Evolutionary conservation across 2,888 invertebrate species (phyloP), one percentile per base, ranked within the genome.

Genomic region (Apodemia mormo): DNA sequence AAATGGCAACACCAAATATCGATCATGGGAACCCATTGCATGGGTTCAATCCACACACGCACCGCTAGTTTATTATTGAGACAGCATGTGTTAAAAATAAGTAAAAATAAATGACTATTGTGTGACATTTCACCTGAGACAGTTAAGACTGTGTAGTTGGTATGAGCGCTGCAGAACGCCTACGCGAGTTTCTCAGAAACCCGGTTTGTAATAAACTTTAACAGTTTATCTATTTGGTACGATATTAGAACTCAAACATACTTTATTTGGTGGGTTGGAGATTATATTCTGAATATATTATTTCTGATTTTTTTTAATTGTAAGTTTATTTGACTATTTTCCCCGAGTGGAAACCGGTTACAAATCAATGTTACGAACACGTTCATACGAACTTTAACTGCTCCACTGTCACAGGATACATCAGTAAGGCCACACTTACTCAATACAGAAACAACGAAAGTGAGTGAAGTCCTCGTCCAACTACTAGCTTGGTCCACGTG

Each of bases 381-480:
- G n/a, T n/a, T 52, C n/a, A 14, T 52, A 52, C 52, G 0, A 45
- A 45, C 45, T 45, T 12, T 1, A 14, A 1, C 45, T 14, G 45
- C 45, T 12, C n/a, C 10, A n/a, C 52, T 52, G n/a, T 52, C n/a
- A 45, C 45, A 12, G n/a, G n/a, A 1, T n/a, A 52, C 52, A n/a
- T n/a, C 52, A n/a, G 52, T n/a, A 7, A n/a, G 52, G 52, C n/a
- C 52, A 52, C 52, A 52, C 52, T n/a, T 45, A 45, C 14, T 45
- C n/a, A 52, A 58, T 58, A 58, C 56, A 58, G 56, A 58, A 58
- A n/a, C 29, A 58, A 58, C 56, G 56, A 58, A 58, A 58, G 22
- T 29, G 56, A 30, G 22, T 58, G 56, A 58, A 58, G 29, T 58
- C 56, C 56, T 58, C 56, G 29, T 58, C 56, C 52, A n/a, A 52